A percentile compares a stretch with the other conserved stretches of the same genome.
phyloP scores from a whole-genome alignment of 2,113 vertebrate species.

The Rhabdornis inornatus region DNA sequence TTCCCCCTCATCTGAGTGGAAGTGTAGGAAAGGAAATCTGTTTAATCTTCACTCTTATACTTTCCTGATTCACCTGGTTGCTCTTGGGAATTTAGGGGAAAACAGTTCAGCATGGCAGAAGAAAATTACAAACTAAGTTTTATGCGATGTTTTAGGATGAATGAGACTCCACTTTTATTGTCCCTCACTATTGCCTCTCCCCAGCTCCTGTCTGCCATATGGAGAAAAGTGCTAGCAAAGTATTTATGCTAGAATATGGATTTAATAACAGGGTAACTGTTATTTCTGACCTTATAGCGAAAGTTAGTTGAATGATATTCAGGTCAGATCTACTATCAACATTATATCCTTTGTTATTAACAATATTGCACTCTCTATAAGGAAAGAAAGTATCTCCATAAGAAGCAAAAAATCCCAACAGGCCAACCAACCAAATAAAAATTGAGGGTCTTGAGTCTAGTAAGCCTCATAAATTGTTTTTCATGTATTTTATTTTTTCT shows the following conservation, averaged over 20 bases:
- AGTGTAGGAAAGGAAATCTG: background rate
- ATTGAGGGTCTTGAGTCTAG: background rate
- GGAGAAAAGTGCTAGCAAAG: background rate
- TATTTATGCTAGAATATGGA: background rate
- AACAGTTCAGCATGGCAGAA: background rate
- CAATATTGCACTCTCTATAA: background rate
- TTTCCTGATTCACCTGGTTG: background rate
- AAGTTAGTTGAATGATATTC: background rate
- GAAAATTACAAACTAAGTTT: background rate
- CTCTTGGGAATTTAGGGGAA: background rate
- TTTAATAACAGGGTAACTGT: background rate
- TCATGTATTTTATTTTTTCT: background rate
- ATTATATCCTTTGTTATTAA: background rate
- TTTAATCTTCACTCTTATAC: background rate
- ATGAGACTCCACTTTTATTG: background rate
- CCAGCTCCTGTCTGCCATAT: background rate
- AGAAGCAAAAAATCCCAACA: background rate
- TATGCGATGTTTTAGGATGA: background rate
- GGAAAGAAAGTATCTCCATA: background rate
- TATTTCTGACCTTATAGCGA: slow-evolving; percentile 1
- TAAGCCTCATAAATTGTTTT: background rate
- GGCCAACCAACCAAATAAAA: background rate
- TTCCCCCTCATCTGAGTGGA: background rate
- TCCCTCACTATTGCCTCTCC: background rate
- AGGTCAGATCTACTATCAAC: background rate